These are phyloP conservation scores for Anas bernieri DNA, from an alignment of 2,797 vertebrate genomes.

Conservation along the genomic window DNA sequence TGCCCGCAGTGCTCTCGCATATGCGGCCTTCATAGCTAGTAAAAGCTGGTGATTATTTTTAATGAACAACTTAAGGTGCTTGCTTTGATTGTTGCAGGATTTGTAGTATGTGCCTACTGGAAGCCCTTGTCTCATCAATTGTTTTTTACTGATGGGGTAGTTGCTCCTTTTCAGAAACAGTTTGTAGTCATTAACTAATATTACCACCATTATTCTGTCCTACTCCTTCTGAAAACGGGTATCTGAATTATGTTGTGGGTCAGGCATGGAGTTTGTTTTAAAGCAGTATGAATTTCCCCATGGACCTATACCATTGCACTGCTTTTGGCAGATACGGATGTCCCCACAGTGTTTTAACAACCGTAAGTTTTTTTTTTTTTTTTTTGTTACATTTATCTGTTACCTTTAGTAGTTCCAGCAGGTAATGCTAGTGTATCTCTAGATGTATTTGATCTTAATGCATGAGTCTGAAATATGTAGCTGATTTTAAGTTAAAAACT, in stretches of 20 bases:
- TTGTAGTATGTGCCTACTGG: not conserved
- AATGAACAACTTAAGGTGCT: not conserved
- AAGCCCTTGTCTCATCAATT: not conserved
- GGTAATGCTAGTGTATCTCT: not conserved
- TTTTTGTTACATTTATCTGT: not conserved
- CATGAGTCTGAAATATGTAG: fast-evolving
- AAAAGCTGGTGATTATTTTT: not conserved
- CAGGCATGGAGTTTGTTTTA: not conserved
- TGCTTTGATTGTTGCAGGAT: not conserved
- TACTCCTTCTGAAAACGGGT: not conserved
- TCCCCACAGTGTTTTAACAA: not conserved
- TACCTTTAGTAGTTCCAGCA: not conserved
- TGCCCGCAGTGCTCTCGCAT: fast-evolving
- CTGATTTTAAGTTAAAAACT: not conserved
- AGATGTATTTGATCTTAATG: not conserved
- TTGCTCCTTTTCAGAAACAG: not conserved
- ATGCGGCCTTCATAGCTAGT: not conserved
- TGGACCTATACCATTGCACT: not conserved
- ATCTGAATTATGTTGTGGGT: not conserved
- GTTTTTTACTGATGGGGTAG: not conserved
- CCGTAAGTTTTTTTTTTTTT: too few species aligned
- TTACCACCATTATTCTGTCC: not conserved
- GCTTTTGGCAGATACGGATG: fast-evolving
- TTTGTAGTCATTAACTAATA: not conserved
- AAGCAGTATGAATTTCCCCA: fast-evolving